Evolutionary conservation across 2,113 vertebrate species (phyloP), one percentile per base, ranked within the genome.

Genomic region (Pygoscelis antarcticus): DNA sequence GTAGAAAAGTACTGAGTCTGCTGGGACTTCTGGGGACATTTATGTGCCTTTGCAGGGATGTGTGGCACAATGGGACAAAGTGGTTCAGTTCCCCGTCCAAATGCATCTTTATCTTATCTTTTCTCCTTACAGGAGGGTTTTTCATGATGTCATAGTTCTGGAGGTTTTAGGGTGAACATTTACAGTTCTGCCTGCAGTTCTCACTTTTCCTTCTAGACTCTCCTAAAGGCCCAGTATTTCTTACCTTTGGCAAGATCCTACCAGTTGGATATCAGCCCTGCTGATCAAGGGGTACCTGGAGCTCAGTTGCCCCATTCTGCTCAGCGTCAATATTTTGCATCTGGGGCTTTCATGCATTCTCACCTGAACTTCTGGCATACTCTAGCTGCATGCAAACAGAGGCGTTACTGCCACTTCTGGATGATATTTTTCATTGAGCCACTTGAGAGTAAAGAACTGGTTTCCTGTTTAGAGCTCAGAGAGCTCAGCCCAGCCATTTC

Each of bases 391-490:
- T 51, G 82, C 11, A 30, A 69, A 36, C 62, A 44, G 52, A 58
- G 47, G 25, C 10, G 1, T 44, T 44, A 10, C 54, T 88, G 68
- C 40, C 80, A 60, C 14, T 87, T 40, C 32, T 18, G n/a, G 25
- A 72, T 52, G 52, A 17, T 23, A 54, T 92, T 96, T 97, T 76
- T 83, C 83, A 83, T 25, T 29, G 58, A 96, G 32, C 70, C 90
- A 96, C 93, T 96, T 93, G 85, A 96, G 74, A 95, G 30, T 89
- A 83, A 97, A 95, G 93, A 92, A 79, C 87, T 18, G 46, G 36
- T 94, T 97, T 97, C 94, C 94, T 95, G 83, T 96, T 95, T 84
- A 68, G 61, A 87, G 69, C 72, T 90, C 42, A 34, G 79, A 70
- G 55, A 81, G 68, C 69, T 89, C 86, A 89, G 61, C 79, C 42